Percentiles rank a stretch among this genome's conserved stretches.
phyloP scores from a whole-genome alignment of 2,113 vertebrate genomes.

The Lonchura striata region DNA sequence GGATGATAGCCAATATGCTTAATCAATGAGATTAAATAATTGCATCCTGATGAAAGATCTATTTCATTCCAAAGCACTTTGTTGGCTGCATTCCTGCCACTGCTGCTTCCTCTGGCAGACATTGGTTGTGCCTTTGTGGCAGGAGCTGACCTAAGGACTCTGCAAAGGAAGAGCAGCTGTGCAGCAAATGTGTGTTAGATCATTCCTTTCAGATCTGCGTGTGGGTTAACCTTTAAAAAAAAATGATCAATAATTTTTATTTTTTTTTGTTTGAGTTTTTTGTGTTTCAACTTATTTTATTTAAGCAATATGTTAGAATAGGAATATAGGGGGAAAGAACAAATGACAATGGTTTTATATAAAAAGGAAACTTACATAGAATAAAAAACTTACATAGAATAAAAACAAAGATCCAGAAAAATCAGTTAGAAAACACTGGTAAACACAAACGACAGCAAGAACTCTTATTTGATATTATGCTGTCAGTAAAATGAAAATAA shows the following conservation, averaged over 20 bases:
- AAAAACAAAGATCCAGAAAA: not conserved
- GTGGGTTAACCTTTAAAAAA: not conserved
- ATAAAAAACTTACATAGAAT: not conserved
- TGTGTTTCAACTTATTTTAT: not conserved
- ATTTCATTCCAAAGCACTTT: not conserved
- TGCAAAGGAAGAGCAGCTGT: not conserved
- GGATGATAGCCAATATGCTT: not conserved
- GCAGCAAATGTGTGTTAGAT: accelerated
- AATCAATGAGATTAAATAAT: not conserved
- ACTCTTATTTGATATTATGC: not conserved
- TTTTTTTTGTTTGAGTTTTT: not conserved
- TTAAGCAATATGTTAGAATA: not conserved
- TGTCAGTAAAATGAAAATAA: not conserved
- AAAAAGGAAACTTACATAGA: not conserved
- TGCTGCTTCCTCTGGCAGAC: not conserved
- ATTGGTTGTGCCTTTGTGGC: not conserved
- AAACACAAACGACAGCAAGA: accelerated
- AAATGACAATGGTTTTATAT: not conserved
- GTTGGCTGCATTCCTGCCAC: not conserved
- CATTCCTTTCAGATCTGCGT: not conserved
- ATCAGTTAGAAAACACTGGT: not conserved
- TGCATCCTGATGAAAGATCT: not conserved
- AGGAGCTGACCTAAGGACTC: not conserved
- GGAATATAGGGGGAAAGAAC: not conserved
- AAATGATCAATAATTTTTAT: not conserved